Base-by-base conservation (phyloP, 2,888 invertebrate genomes). In the Drosophila meridiana region DNA sequence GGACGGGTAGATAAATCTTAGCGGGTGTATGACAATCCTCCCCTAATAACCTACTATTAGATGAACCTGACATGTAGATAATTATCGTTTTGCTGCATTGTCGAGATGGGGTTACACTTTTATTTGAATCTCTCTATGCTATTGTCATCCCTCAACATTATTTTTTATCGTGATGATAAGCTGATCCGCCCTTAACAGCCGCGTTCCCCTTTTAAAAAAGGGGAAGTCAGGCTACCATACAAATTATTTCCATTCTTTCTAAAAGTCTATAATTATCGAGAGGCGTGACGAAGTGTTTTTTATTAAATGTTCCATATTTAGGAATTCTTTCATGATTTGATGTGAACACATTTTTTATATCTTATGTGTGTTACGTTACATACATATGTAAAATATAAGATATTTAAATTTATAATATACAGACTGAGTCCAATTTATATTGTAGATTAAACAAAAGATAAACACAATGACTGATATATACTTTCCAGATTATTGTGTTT, bases 21-120 rank as follows among this genome's bases (percentile, higher is more conserved):
- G 61, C 20, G 64, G 70, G 34, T 34, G 3, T 75, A 73, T 75
- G 80, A 69, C 47, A 71, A 78, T 62, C 70, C 68, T 76, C 82
- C 80, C 79, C 62, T 73, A 69, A 69, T 57, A 55, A 43, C 57
- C 63, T n/a, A 30, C 63, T n/a, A 30, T 45, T 34, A 40, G 38
- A 52, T 45, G n/a, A 43, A 57, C 26, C 28, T 60, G 52, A 20
- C 20, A 53, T 73, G 63, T 42, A 53, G 56, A 61, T 57, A 78
- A 71, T 74, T 68, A 61, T 60, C 60, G 28, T 43, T 62, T 50
- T 60, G 40, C 43, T 67, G 36, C 32, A 40, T 26, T 38, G 36
- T 45, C 42, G 3, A 34, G 34, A 34, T 34, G 32, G 52, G 34
- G 34, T n/a, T 6, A 20, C 3, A 52, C 13, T 59, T 43, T 43